These are phyloP conservation scores for Catagonus wagneri DNA, from an alignment of 2,113 vertebrate genomes.

Conservation along the genomic window DNA sequence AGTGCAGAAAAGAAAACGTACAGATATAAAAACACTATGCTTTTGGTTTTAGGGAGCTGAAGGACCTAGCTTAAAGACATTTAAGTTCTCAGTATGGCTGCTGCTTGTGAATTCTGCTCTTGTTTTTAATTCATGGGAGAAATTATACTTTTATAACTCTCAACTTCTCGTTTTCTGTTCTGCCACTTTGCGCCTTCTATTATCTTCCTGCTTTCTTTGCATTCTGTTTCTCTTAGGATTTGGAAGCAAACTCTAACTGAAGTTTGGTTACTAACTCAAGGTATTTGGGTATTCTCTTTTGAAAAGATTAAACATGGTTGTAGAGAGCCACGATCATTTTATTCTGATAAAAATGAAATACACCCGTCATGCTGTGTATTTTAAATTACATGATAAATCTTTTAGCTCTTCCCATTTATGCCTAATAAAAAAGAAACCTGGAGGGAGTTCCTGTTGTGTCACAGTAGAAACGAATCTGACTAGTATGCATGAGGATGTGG, in stretches of 20 bases:
- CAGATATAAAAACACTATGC: background rate
- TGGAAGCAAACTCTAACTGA: background rate
- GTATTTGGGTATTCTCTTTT: conserved; percentile 33
- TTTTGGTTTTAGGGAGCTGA: conserved; percentile 7
- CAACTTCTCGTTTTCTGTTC: conserved; percentile 60
- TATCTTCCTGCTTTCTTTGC: background rate
- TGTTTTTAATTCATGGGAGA: conserved; percentile 64
- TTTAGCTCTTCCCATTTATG: background rate
- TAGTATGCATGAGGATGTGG: no score
- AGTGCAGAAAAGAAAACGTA: background rate
- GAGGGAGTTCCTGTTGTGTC: background rate
- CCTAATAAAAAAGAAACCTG: background rate
- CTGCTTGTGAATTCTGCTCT: conserved; percentile 66
- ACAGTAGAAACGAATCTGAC: no score
- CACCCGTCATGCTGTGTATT: background rate
- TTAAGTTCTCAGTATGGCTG: background rate
- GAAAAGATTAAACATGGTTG: conserved; percentile 14
- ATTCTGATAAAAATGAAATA: conserved; percentile 15
- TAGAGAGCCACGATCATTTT: background rate
- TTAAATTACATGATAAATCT: conserved; percentile 15
- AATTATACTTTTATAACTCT: conserved; percentile 65
- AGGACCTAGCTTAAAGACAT: background rate
- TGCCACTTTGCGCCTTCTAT: background rate
- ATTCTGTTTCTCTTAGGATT: background rate
- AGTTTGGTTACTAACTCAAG: conserved; percentile 3